phyloP scores from a whole-genome alignment of 2,113 vertebrate genomes.

The Piaya cayana region DNA sequence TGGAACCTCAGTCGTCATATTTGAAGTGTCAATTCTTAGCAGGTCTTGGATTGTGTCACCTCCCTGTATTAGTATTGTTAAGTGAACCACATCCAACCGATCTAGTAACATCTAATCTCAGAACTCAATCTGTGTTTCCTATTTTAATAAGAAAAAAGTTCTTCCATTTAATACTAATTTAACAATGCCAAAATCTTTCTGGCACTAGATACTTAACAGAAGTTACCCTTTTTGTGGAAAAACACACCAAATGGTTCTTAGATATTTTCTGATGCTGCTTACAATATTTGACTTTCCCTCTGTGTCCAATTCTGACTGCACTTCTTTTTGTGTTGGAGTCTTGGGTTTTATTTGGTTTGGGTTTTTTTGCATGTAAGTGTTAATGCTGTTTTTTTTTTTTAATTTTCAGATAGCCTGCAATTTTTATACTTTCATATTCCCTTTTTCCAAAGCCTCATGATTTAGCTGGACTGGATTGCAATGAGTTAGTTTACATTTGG shows the following conservation, averaged over 20 bases:
- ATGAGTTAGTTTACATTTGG: neutral
- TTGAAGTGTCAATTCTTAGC: neutral
- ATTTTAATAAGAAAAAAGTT: neutral
- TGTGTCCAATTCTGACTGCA: neutral
- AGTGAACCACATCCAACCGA: neutral
- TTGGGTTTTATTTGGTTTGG: neutral
- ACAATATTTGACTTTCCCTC: neutral
- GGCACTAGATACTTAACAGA: neutral
- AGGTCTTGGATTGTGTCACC: neutral
- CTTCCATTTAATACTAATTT: neutral
- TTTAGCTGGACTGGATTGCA: neutral
- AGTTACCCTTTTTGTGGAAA: neutral
- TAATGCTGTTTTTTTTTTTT: neutral
- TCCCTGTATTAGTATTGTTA: neutral
- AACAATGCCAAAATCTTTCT: neutral
- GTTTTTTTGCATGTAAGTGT: neutral
- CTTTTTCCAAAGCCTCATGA: neutral
- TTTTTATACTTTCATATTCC: too few species aligned
- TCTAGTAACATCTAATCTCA: neutral
- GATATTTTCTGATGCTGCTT: neutral
- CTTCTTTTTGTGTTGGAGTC: neutral
- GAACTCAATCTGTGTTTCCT: neutral
- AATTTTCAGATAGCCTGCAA: neutral
- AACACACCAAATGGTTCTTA: neutral
- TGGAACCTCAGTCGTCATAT: neutral